A percentile compares a stretch with the other conserved stretches of the same genome.
These are phyloP conservation scores for Drymodes brunneopygia DNA, from an alignment of 2,113 vertebrate genomes.

Conservation along the genomic window DNA sequence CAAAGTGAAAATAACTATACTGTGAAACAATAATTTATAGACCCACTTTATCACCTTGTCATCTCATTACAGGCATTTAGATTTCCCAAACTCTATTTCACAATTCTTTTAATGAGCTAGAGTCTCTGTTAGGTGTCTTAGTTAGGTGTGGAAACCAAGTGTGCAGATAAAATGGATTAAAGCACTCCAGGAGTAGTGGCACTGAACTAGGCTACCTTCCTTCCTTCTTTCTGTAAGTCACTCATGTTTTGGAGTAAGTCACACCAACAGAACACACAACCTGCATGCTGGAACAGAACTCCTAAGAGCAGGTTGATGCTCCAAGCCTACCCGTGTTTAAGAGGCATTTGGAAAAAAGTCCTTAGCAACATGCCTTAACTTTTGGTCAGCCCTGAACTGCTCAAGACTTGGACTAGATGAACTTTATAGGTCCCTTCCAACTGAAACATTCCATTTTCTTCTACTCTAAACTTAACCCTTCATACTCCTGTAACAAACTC, in stretches of 20 bases:
- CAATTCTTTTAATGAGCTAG: background rate
- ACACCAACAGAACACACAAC: background rate
- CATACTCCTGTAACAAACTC: background rate
- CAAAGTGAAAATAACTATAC: background rate
- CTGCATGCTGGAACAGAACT: background rate
- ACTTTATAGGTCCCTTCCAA: background rate
- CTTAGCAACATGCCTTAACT: background rate
- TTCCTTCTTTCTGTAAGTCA: background rate
- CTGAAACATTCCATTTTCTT: background rate
- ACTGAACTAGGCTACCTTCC: background rate
- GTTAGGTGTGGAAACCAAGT: background rate
- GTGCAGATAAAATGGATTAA: background rate
- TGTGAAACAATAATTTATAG: background rate
- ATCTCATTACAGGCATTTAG: background rate
- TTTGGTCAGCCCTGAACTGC: background rate
- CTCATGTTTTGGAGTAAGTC: background rate
- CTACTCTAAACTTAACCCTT: background rate
- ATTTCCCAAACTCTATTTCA: background rate
- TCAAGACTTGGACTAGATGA: background rate
- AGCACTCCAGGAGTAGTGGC: background rate
- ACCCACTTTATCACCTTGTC: background rate
- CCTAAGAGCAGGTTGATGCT: background rate
- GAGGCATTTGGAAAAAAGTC: background rate
- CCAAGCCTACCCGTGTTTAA: background rate
- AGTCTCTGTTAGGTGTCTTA: too few relatives aligned